Conservation (phyloP, 2,888 invertebrate genomes). For the Drosophila monieri region DNA sequence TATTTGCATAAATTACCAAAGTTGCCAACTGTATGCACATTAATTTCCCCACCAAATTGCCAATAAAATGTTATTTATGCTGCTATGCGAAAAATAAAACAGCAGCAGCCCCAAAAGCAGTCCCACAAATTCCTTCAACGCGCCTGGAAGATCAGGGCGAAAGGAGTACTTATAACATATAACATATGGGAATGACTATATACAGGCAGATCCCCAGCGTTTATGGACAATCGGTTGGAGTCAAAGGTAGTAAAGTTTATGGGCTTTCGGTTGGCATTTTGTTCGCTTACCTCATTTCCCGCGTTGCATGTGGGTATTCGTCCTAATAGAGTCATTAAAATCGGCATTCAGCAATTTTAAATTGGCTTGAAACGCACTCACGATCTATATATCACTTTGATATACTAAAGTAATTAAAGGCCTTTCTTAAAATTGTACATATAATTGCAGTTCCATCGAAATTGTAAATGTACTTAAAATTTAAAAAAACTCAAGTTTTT, state of each 20-base stretch:
- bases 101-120: slow-evolving; percentile 7
- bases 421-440: neutral
- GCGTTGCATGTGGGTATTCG: slow-evolving; percentile 33
- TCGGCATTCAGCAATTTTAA: slow-evolving; percentile 6
- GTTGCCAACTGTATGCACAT: slow-evolving; percentile 76
- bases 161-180: slow-evolving; percentile 7
- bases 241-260: slow-evolving; percentile 57
- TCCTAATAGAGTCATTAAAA: slow-evolving; percentile 70
- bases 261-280: slow-evolving; percentile 48
- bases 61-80: slow-evolving; percentile 81
- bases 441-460: neutral
- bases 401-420: neutral
- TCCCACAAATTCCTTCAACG: slow-evolving; percentile 30
- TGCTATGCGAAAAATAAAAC: slow-evolving; percentile 51
- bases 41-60: slow-evolving; percentile 78
- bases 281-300: slow-evolving; percentile 22
- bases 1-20: slow-evolving; percentile 81
- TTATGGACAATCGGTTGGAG: slow-evolving; percentile 41
- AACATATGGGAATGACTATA: slow-evolving; percentile 35
- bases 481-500: neutral
- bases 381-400: neutral
- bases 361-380: slow-evolving; percentile 1
- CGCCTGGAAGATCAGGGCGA: slow-evolving; percentile 20
- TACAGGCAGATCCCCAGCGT: slow-evolving; percentile 18
- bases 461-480: slow-evolving; percentile 1